Evolutionary conservation across 1,140 invertebrate species (phyloP), one percentile per base, ranked within the genome.

Genomic region (Sinonovacula constricta): DNA sequence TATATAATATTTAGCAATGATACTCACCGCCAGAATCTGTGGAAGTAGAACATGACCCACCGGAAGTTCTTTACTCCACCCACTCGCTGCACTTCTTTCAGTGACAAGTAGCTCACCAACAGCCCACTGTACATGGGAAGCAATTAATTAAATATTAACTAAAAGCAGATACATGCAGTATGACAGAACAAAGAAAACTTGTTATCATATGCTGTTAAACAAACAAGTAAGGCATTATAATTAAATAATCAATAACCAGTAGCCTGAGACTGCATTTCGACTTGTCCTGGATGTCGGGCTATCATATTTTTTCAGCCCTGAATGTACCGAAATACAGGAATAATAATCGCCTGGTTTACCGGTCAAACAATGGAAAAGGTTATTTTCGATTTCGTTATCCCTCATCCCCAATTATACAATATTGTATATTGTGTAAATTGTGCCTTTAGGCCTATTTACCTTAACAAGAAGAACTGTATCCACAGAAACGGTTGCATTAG

Each of bases 401-500:
- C 31, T 28, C 24, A 39, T 45, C 4, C 3, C n/a, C n/a, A n/a
- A n/a, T n/a, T n/a, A n/a, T n/a, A n/a, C n/a, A n/a, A n/a, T n/a
- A n/a, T n/a, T n/a, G n/a, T n/a, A n/a, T n/a, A n/a, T n/a, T n/a
- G n/a, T n/a, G n/a, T n/a, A n/a, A n/a, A n/a, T n/a, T n/a, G n/a
- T n/a, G n/a, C n/a, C n/a, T n/a, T n/a, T n/a, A n/a, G n/a, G n/a
- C n/a, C n/a, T n/a, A n/a, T n/a, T 45, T 71, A 87, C 86, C 86
- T 87, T 33, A 89, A 72, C 1, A 96, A 96, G 91, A 97, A 97
- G 92, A 97, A 97, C 5, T n/a, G 95, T 95, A 88, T 97, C 96
- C n/a, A 97, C 96, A 54, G 96, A 95, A 87, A 96, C 96, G 1
- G 95, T 95, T 5, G 96, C 96, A 88, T 97, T 97, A 66, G 80